Evolutionary conservation across 1,140 invertebrate species (phyloP).

Genomic region (Acromyrmex echinatior): DNA sequence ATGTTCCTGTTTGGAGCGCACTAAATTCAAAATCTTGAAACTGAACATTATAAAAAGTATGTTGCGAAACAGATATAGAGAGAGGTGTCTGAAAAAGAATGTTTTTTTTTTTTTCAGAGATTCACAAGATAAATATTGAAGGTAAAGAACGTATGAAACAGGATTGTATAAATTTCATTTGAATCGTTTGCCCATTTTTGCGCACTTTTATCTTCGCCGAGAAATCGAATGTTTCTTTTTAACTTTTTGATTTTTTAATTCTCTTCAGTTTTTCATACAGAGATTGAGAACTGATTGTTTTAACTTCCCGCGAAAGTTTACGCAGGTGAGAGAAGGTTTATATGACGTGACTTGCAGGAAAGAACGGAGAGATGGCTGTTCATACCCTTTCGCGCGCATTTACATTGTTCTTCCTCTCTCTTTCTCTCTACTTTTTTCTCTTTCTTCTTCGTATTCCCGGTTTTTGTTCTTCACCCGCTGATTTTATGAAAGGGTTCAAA

Average conservation of each 20-base stretch:
- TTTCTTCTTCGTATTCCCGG: constrained; percentile 42
- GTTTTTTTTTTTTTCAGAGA: neutral
- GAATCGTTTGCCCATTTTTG: neutral
- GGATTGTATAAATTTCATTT: neutral
- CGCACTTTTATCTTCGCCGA: neutral
- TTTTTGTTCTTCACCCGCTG: constrained; percentile 41
- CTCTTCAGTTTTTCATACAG: neutral
- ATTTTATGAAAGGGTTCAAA: constrained; percentile 59
- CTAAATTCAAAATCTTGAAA: neutral
- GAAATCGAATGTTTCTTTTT: neutral
- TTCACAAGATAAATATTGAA: neutral
- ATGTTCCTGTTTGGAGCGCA: neutral
- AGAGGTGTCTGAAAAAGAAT: neutral
- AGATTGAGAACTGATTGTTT: constrained; percentile 45
- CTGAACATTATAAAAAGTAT: neutral
- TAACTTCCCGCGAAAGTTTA: constrained; percentile 45
- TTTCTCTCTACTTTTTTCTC: constrained; percentile 6
- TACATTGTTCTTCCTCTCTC: constrained; percentile 25
- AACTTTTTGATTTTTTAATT: neutral
- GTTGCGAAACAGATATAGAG: neutral
- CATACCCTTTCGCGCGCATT: constrained; percentile 34
- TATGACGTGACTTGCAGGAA: constrained; percentile 48
- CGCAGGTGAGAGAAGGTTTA: constrained; percentile 45
- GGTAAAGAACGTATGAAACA: neutral
- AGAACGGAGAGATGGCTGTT: constrained; percentile 25